Base-by-base conservation (phyloP, 2,113 vertebrate species). In the Coturnix japonica region DNA sequence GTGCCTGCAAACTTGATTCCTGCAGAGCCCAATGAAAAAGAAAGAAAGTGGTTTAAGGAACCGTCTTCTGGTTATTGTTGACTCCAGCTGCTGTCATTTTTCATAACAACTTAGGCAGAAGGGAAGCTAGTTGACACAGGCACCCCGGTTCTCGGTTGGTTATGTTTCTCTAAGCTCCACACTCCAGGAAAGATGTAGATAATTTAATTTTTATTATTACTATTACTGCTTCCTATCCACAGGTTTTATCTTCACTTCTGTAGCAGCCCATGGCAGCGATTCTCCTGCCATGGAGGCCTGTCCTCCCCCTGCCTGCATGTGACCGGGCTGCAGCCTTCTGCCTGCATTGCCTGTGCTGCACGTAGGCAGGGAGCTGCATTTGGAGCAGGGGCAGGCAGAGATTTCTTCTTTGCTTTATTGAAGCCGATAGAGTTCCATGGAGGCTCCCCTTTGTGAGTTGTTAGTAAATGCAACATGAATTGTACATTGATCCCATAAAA, bases 61-160 rank as follows among this genome's bases (percentile, higher is more conserved):
- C 75, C 6, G 0, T 80, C 92, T 82, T 74, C 47, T 75, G 64
- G 74, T 74, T 82, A 46, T 18, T 64, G 74, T 31, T 80, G 56
- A 71, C 74, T 87, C 67, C 92, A 93, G 78, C 89, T 89, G 87
- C 78, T 87, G 60, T 39, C 44, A 18, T 39, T 92, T 79, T 77
- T 59, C 6, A 1, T 41, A 53, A 2, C 13, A 73, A 41, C 37
- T 66, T 1, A 7, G 77, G 51, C 78, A 85, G 70, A 73, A 73
- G 46, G 81, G 81, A 85, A 60, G 31, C 14, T 26, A 0, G 3
- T 7, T 73, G 71, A 59, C 53, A 47, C 33, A 82, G 70, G 49
- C 70, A 59, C 6, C 6, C 20, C 75, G 30, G 43, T 43, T 89
- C 70, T 54, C 33, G 5, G 5, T 2, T 57, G 77, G 30, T 57